Conservation (phyloP, 2,113 vertebrate species). For the Leptodactylus fuscus region DNA sequence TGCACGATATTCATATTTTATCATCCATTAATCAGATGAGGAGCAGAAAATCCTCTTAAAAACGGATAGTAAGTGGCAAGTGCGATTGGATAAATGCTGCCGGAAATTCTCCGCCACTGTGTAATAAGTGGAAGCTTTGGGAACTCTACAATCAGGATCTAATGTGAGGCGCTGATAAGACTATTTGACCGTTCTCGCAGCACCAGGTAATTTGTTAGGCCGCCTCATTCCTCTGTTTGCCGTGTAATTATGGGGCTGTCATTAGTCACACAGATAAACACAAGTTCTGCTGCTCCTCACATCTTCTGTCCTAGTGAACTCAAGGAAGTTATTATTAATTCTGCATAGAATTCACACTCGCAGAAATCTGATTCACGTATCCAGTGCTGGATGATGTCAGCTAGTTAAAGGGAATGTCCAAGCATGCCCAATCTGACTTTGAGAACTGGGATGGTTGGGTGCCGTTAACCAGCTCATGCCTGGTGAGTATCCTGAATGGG, state of each 20-base stretch:
- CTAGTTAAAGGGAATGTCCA: too few species aligned
- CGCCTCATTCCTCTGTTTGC: slow-evolving; percentile 33
- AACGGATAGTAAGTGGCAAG: neutral
- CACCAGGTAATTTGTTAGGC: slow-evolving; percentile 38
- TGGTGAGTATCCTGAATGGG: too few species aligned
- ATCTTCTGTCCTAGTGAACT: neutral
- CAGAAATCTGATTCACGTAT: neutral
- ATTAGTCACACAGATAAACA: slow-evolving; percentile 50
- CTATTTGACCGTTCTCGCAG: slow-evolving; percentile 12
- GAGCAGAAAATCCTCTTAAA: slow-evolving; percentile 30
- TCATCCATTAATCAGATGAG: slow-evolving; percentile 5
- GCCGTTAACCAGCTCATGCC: too few species aligned
- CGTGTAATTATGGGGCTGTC: slow-evolving; percentile 30
- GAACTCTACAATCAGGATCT: slow-evolving; percentile 10
- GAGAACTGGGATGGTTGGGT: too few species aligned
- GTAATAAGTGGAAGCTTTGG: slow-evolving; percentile 9
- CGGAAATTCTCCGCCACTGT: neutral
- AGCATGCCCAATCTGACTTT: too few species aligned
- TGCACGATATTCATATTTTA: slow-evolving; percentile 5
- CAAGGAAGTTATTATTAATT: slow-evolving; percentile 4
- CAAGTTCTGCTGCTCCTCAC: neutral
- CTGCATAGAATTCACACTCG: neutral
- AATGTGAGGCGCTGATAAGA: slow-evolving; percentile 21
- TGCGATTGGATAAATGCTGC: slow-evolving; percentile 8
- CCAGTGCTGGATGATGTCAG: too few species aligned